These are phyloP conservation scores for Callocephalon fimbriatum DNA, from an alignment of 2,113 vertebrate genomes.

Conservation along the genomic window DNA sequence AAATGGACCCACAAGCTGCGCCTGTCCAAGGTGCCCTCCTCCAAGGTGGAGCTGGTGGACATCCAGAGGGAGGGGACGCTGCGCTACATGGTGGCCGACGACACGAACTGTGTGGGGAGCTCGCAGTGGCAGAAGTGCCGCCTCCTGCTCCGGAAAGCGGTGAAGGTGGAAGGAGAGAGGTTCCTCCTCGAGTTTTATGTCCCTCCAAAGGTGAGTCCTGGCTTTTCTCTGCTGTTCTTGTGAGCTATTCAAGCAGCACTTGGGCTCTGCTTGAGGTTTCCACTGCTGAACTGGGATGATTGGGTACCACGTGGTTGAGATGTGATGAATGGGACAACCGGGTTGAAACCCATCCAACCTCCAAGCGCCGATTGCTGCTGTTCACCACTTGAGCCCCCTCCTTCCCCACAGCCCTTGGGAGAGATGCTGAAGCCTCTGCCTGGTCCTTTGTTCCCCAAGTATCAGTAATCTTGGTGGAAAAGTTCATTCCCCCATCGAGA, in stretches of 20 bases:
- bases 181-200: conserved; percentile 98
- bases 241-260: background rate
- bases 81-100: conserved; percentile 95
- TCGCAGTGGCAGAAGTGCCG: conserved; percentile 97
- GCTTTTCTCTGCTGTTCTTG: accelerated
- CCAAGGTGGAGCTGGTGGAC: conserved; percentile 90
- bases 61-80: conserved; percentile 94
- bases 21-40: conserved; percentile 87
- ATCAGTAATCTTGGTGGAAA: background rate
- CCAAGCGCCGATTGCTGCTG: accelerated
- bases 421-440: background rate
- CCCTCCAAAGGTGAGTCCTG: conserved; percentile 89
- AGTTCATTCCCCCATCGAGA: background rate
- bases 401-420: background rate
- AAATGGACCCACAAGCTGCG: conserved; percentile 83
- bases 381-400: background rate
- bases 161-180: conserved; percentile 85
- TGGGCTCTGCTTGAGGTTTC: background rate
- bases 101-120: conserved; percentile 87
- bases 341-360: background rate
- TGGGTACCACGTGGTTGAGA: background rate
- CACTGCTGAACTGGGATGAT: background rate
- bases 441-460: background rate
- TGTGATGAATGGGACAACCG: accelerated
- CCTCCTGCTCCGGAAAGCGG: conserved; percentile 88